Conservation (phyloP, 2,797 vertebrate genomes). For the Pygocentrus nattereri region DNA sequence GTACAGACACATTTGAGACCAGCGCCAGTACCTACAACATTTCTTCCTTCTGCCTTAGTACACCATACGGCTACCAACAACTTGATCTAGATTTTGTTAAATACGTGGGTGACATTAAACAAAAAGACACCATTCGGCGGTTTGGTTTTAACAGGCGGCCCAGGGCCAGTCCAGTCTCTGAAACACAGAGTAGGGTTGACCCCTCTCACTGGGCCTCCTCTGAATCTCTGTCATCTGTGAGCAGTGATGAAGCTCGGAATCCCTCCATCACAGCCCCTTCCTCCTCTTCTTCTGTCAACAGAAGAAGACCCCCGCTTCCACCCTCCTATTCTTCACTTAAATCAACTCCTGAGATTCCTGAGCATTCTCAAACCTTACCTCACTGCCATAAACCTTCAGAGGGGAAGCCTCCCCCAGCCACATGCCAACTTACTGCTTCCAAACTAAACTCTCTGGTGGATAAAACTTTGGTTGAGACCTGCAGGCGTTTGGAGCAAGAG, state of each 20-base stretch:
- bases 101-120: conserved; percentile 86
- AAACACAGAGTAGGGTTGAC: conserved; percentile 67
- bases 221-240: conserved; percentile 86
- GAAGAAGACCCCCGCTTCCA: conserved; percentile 78
- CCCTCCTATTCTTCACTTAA: conserved; percentile 70
- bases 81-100: conserved; percentile 86
- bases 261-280: conserved; percentile 60
- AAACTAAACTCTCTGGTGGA: conserved; percentile 84
- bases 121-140: conserved; percentile 89
- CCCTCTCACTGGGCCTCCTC: conserved; percentile 84
- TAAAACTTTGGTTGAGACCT: conserved; percentile 85
- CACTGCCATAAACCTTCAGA: conserved; percentile 58
- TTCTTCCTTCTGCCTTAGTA: conserved; percentile 81
- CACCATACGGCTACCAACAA: conserved; percentile 84
- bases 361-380: conserved; percentile 64
- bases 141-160: conserved; percentile 87
- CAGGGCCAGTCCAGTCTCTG: conserved; percentile 73
- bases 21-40: conserved; percentile 76
- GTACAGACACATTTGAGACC: conserved; percentile 75
- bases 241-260: conserved; percentile 85
- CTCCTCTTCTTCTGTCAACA: conserved; percentile 66
- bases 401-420: conserved; percentile 73
- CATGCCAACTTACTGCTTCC: conserved; percentile 77
- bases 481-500: conserved; percentile 85
- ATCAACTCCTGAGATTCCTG: conserved; percentile 64